These are phyloP conservation scores for Cephalophus harveyi DNA, from an alignment of 2,113 vertebrate genomes.

Conservation along the genomic window DNA sequence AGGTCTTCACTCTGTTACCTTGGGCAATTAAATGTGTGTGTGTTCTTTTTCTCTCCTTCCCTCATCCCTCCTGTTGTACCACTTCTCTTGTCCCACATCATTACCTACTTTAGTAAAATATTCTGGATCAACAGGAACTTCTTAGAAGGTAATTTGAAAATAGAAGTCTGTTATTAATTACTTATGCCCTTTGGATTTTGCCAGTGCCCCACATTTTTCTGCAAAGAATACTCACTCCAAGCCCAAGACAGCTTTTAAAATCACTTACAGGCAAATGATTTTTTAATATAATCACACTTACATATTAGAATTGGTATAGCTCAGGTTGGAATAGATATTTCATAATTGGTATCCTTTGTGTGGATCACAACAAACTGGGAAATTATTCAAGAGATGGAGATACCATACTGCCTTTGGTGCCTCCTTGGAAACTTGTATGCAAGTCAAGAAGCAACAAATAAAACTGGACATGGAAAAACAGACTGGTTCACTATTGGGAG, in stretches of 20 bases:
- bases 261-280: neutral
- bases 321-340: neutral
- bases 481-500: neutral
- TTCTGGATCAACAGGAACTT: neutral
- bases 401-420: neutral
- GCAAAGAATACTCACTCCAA: neutral
- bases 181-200: neutral
- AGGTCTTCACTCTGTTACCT: neutral
- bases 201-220: neutral
- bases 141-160: neutral
- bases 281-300: neutral
- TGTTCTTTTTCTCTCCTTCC: neutral
- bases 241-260: neutral
- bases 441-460: neutral
- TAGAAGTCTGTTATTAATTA: neutral
- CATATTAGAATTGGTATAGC: neutral
- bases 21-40: neutral
- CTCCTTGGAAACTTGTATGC: neutral
- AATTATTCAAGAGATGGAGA: neutral
- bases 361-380: neutral
- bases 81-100: neutral
- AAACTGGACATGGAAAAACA: neutral
- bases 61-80: neutral
- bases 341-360: neutral
- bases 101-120: neutral